Evolutionary conservation across 30 jellyfish, hydroid and myxozoan species (phyloP).

Genomic region (Cassiopea andromeda): DNA sequence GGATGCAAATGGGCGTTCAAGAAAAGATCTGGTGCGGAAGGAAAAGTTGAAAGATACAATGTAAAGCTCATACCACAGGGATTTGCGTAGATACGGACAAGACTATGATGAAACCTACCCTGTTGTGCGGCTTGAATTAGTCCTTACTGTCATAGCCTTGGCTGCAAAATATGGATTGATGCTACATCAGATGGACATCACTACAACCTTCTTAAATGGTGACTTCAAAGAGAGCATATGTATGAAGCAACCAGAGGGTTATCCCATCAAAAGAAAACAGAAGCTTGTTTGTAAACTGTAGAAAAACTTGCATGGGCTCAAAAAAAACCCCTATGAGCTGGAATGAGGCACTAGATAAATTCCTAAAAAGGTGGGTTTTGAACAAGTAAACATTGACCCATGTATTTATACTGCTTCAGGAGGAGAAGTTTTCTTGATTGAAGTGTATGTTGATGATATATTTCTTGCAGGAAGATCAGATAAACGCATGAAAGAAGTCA

Average conservation of each 20-base stretch:
- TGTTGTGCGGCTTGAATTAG: conserved; percentile 55
- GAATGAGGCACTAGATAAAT: conserved; percentile 47
- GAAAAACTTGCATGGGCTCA: background rate
- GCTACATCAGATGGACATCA: background rate
- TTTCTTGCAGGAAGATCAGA: too few relatives aligned
- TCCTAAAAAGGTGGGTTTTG: conserved; percentile 25
- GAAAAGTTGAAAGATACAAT: background rate
- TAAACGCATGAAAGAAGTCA: too few relatives aligned
- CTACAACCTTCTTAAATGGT: conserved; percentile 6
- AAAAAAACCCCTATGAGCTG: conserved; percentile 21
- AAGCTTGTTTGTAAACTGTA: conserved; percentile 24
- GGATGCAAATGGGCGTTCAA: too few relatives aligned
- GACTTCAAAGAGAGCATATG: background rate
- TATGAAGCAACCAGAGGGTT: conserved; percentile 83
- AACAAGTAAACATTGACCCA: conserved; percentile 19
- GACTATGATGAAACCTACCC: background rate
- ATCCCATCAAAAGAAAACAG: conserved; percentile 6
- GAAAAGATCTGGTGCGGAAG: too few relatives aligned
- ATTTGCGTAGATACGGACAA: background rate
- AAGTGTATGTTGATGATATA: too few relatives aligned
- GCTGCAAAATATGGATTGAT: conserved; percentile 27
- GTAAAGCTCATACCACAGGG: conserved; percentile 63
- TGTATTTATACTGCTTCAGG: conserved; percentile 18
- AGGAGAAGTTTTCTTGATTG: too few relatives aligned
- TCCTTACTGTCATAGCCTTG: conserved; percentile 59